Evolutionary conservation across 2,888 invertebrate species (phyloP).

Genomic region (Rhopalosiphum nymphaeae): DNA sequence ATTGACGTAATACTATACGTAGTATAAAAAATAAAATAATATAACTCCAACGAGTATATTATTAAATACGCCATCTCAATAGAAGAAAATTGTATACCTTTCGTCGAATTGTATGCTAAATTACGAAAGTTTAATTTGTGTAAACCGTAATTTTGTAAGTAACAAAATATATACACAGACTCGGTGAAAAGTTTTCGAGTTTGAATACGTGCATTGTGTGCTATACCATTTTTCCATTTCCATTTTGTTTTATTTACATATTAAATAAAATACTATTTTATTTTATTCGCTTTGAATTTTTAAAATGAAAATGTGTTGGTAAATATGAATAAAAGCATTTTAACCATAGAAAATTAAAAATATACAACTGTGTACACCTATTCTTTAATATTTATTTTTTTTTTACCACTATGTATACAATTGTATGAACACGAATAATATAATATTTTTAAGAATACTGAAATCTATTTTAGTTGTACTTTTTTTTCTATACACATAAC

Average conservation of each 20-base stretch:
- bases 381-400: not conserved
- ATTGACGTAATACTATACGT: not conserved
- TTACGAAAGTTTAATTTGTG: not conserved
- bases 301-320: not conserved
- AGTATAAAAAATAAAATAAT: not conserved
- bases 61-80: not conserved
- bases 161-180: not conserved
- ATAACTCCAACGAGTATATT: not conserved
- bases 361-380: not conserved
- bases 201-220: slow-evolving; percentile 10
- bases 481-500: too few species aligned
- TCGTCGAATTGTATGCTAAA: not conserved
- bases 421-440: not conserved
- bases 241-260: slow-evolving; percentile 28
- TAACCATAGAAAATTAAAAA: not conserved
- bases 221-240: not conserved
- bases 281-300: slow-evolving; percentile 1
- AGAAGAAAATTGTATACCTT: slow-evolving; percentile 17
- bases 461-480: not conserved
- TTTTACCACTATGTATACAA: not conserved
- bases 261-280: not conserved
- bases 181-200: slow-evolving; percentile 14
- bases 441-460: not conserved
- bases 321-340: not conserved
- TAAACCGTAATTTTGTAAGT: not conserved